phyloP scores from a whole-genome alignment of 1,140 invertebrate genomes.

The Diplogasteroides magnus region DNA sequence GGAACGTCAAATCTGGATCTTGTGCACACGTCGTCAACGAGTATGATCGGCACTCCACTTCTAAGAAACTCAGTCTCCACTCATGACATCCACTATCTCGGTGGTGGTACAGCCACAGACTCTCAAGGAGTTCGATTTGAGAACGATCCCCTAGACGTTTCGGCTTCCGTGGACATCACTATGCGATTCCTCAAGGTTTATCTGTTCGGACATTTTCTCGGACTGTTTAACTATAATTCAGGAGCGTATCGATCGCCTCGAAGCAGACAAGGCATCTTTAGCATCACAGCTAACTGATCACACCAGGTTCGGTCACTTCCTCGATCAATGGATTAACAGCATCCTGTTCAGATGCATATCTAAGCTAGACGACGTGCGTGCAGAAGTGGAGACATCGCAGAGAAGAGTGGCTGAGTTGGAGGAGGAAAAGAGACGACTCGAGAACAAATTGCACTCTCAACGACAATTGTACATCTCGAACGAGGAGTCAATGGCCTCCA shows the following conservation, averaged over 20 bases:
- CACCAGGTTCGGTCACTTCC: neutral
- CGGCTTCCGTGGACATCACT: neutral
- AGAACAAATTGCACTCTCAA: slow-evolving; percentile 16
- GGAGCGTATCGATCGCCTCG: neutral
- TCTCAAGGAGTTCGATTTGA: neutral
- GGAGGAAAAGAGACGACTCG: slow-evolving; percentile 12
- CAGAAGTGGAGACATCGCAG: neutral
- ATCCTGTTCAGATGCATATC: neutral
- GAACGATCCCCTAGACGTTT: neutral
- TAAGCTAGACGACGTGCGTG: neutral
- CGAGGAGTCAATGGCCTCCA: slow-evolving; percentile 18
- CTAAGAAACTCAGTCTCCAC: too few species aligned
- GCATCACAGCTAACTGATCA: neutral
- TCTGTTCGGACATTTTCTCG: neutral
- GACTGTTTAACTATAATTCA: neutral
- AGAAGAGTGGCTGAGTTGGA: neutral
- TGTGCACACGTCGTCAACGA: too few species aligned
- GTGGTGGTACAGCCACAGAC: too few species aligned
- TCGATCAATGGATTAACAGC: too few species aligned
- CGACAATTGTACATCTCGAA: slow-evolving; percentile 26
- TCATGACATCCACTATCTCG: too few species aligned
- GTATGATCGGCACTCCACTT: too few species aligned
- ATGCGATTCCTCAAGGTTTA: neutral
- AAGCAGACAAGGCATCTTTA: neutral
- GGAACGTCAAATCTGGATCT: too few species aligned